Base-by-base conservation (phyloP, 2,888 invertebrate species). In the Pherbina coryleti region DNA sequence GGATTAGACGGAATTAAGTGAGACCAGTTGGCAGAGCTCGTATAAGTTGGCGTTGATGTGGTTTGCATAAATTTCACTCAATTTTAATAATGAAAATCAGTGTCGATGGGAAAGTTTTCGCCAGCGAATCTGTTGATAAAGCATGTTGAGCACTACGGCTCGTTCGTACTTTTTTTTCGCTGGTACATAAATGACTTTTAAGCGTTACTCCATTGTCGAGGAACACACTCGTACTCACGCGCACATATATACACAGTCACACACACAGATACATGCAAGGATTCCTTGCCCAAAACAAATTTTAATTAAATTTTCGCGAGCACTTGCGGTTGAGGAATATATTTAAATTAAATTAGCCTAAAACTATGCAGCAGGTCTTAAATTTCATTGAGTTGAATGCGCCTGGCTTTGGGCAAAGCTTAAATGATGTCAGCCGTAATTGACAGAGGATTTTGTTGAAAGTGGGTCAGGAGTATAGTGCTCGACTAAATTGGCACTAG, bases 51-150 rank as follows among this genome's bases (percentile, higher is more conserved):
- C 31, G 17, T 55, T 71, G 57, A 11, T 44, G 37, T 37, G 57
- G 60, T 9, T 37, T 25, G 60, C 76, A 71, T 76, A 76, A 76
- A 76, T 70, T 76, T 31, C 62, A 51, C 19, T 62, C 49, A 64
- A 76, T 71, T 76, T 76, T 76, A 70, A 76, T 76, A 66, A 76
- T 76, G 76, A 64, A 76, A 76, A 76, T 76, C 76, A 76, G 19
- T 60, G 76, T 44, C 49, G 62, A 62, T 62, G 44, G 11, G 25
- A 70, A 70, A 71, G 60, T 62, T 71, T 62, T 70, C 53, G 28
- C 2, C 49, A 55, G 51, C 31, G 17, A 34, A 51, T 51, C 49
- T 49, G 51, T 19, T 14, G n/a, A 69, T 22, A 51, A 37, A 19
- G 66, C 37, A 5, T 34, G 64, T 28, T 19, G 66, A 28, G 69